These are phyloP conservation scores for Echinometra lucunter DNA, from an alignment of 53 echinoderm and acorn worm genomes.

Conservation along the genomic window DNA sequence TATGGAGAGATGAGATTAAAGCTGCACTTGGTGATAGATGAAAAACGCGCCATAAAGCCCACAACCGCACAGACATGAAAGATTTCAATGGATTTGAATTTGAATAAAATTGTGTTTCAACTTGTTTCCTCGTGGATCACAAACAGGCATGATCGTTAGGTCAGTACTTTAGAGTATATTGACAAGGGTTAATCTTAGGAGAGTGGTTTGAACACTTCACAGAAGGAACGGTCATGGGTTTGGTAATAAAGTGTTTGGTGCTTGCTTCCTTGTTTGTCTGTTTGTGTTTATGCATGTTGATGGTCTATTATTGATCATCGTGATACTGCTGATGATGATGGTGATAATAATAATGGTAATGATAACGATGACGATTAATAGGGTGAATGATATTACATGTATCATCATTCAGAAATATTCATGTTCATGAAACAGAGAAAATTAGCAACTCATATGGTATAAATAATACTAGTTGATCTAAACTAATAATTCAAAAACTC, in stretches of 20 bases:
- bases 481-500: too few relatives aligned
- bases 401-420: background rate
- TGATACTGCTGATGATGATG: background rate
- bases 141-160: background rate
- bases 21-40: background rate
- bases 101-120: background rate
- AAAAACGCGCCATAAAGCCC: background rate
- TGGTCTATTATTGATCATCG: background rate
- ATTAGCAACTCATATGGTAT: background rate
- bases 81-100: constrained; percentile 3
- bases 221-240: background rate
- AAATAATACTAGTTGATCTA: too few relatives aligned
- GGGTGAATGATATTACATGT: too few relatives aligned
- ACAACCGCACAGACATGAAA: background rate
- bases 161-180: background rate
- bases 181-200: background rate
- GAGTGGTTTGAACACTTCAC: background rate
- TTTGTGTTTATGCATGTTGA: background rate
- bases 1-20: constrained; percentile 25
- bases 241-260: too few relatives aligned
- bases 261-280: too few relatives aligned
- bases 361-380: too few relatives aligned
- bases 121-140: background rate
- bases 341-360: background rate
- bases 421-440: background rate